Percentiles rank a stretch among this genome's conserved stretches.
Conservation (phyloP, 37 sponge, comb jelly and placozoan species). For the Haliclona indistincta region DNA sequence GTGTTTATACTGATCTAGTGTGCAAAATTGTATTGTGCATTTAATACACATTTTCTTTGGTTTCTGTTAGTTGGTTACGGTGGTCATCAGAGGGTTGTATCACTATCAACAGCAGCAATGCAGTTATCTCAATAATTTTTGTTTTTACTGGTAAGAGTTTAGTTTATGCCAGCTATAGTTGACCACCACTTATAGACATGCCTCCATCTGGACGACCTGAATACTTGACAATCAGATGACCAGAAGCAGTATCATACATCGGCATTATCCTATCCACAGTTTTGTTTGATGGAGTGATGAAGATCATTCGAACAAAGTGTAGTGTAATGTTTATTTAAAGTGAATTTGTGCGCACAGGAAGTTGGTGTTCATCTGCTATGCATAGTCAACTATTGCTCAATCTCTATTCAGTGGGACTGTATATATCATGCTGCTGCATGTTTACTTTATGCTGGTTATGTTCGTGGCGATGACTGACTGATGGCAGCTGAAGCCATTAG, state of each 20-base stretch:
- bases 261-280: conserved; percentile 45
- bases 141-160: conserved; percentile 1
- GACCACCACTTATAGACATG: background rate
- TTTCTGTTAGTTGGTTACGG: conserved; percentile 25
- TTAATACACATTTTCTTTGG: background rate
- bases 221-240: conserved; percentile 4
- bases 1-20: conserved; percentile 45
- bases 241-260: conserved; percentile 49
- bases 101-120: background rate
- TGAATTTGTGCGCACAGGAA: conserved; percentile 40
- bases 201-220: background rate
- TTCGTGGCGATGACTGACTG: no score
- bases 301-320: no score
- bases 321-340: background rate
- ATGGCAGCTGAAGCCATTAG: conserved; percentile 62
- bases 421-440: conserved; percentile 34
- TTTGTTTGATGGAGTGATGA: conserved; percentile 33
- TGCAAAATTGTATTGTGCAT: conserved; percentile 22
- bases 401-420: conserved; percentile 29
- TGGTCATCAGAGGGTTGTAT: conserved; percentile 45
- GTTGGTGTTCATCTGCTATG: conserved; percentile 17
- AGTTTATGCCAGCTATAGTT: no score
- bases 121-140: background rate
- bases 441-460: conserved; percentile 54
- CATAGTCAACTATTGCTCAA: conserved; percentile 59